phyloP scores from a whole-genome alignment of 2,797 vertebrate genomes.

The Sebastolobus altivelis region DNA sequence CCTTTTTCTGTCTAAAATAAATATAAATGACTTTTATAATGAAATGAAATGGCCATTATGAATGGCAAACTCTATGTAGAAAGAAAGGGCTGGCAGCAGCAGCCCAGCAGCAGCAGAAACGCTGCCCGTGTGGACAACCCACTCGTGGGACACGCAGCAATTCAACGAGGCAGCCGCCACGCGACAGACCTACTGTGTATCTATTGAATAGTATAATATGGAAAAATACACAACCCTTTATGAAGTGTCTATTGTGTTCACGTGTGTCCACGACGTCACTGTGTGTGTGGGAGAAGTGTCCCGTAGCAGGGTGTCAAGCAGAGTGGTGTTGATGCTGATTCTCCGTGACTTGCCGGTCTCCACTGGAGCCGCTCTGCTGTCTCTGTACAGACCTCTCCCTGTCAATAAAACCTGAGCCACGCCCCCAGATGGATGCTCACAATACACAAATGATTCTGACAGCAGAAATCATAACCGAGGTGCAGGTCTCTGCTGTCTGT shows the following conservation, averaged over 20 bases:
- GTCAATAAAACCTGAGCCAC: conserved; percentile 30
- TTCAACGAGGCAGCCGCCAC: no score
- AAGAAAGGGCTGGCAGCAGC: no score
- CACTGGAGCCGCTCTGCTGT: conserved; percentile 41
- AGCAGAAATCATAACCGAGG: conserved; percentile 33
- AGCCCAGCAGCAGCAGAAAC: no score
- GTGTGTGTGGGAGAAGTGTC: conserved; percentile 22
- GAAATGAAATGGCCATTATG: no score
- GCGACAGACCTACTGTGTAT: not conserved
- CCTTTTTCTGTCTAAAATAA: no score
- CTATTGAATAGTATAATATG: not conserved
- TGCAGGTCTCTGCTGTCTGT: conserved; percentile 31
- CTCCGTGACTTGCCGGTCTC: conserved; percentile 35
- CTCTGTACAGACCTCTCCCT: conserved; percentile 30
- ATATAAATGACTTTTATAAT: no score
- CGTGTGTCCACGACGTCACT: not conserved
- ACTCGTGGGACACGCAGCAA: no score
- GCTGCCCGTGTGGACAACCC: no score
- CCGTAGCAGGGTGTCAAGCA: conserved; percentile 40
- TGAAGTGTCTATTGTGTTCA: not conserved
- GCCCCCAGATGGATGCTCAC: conserved; percentile 25
- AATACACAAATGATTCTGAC: conserved; percentile 39
- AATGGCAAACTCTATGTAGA: no score
- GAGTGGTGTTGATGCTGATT: conserved; percentile 57
- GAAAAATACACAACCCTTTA: not conserved